Percentiles rank a stretch among this genome's conserved stretches.
phyloP scores from a whole-genome alignment of 2,888 invertebrate genomes.

The Cephus pygmeus region DNA sequence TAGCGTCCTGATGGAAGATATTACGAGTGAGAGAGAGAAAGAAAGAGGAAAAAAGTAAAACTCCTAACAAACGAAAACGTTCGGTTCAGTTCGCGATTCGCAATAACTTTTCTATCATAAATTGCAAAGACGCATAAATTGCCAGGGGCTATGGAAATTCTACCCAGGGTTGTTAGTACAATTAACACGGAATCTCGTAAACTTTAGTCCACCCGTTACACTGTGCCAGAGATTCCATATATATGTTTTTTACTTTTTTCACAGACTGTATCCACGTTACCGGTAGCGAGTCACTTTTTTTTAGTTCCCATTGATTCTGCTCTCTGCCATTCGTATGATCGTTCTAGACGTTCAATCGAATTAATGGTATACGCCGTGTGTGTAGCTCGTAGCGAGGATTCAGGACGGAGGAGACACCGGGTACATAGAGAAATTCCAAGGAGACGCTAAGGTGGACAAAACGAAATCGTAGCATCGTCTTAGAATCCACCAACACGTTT shows the following conservation, averaged over 20 bases:
- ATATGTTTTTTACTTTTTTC: not conserved
- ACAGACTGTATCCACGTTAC: not conserved
- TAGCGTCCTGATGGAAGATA: conserved; percentile 2
- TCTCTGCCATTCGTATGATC: not conserved
- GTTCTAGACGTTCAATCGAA: not conserved
- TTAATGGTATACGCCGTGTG: not conserved
- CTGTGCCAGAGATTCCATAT: not conserved
- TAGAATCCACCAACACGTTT: not conserved
- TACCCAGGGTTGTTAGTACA: conserved; percentile 29
- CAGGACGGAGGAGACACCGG: not conserved
- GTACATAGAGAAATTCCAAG: not conserved
- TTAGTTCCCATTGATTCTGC: not conserved
- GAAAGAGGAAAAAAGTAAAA: conserved; percentile 10
- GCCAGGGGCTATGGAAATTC: not conserved
- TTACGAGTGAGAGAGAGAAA: not conserved
- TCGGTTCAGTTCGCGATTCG: not conserved
- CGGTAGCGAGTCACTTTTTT: not conserved
- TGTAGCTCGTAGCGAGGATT: not conserved
- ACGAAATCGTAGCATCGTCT: not conserved
- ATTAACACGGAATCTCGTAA: conserved; percentile 48
- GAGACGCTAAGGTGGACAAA: not conserved
- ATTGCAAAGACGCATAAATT: not conserved
- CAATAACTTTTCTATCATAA: conserved; percentile 3
- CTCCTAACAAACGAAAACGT: conserved; percentile 16
- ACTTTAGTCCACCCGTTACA: conserved; percentile 25